Percentiles rank a stretch among this genome's conserved stretches.
Conservation (phyloP, 1,140 invertebrate genomes). For the Meloidogyne exigua region DNA sequence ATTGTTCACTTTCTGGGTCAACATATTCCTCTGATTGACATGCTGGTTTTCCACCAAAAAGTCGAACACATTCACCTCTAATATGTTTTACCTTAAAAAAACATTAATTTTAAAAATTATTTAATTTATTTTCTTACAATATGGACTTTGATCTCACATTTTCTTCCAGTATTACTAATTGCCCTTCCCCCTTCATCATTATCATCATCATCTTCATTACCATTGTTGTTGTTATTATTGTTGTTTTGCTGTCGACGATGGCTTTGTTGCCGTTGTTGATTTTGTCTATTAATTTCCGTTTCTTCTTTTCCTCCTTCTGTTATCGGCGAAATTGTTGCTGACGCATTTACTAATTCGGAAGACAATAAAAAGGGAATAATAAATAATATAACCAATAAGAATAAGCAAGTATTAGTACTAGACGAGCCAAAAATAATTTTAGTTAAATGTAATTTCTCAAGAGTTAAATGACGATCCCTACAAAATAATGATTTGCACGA, state of each 20-base stretch:
- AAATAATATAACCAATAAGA: background rate
- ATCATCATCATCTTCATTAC: no score
- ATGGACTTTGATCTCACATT: conserved; percentile 4
- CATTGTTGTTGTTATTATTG: background rate
- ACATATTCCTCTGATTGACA: conserved; percentile 24
- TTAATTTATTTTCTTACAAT: background rate
- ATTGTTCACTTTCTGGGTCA: conserved; percentile 32
- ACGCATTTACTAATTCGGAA: background rate
- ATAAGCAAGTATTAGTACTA: background rate
- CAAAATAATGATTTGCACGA: background rate
- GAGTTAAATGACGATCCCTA: background rate
- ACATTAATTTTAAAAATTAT: background rate
- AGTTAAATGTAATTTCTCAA: background rate
- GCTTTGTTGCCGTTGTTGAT: background rate
- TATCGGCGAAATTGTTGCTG: background rate
- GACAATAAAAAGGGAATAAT: background rate
- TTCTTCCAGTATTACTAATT: background rate
- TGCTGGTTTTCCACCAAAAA: conserved; percentile 14
- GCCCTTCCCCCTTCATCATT: no score
- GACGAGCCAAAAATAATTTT: background rate
- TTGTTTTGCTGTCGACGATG: background rate
- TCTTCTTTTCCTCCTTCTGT: background rate
- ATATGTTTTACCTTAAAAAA: conserved; percentile 20
- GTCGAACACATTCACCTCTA: conserved; percentile 21
- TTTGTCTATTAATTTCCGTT: no score